Conservation (phyloP, 2,888 invertebrate species). For the Nasonia oneida region DNA sequence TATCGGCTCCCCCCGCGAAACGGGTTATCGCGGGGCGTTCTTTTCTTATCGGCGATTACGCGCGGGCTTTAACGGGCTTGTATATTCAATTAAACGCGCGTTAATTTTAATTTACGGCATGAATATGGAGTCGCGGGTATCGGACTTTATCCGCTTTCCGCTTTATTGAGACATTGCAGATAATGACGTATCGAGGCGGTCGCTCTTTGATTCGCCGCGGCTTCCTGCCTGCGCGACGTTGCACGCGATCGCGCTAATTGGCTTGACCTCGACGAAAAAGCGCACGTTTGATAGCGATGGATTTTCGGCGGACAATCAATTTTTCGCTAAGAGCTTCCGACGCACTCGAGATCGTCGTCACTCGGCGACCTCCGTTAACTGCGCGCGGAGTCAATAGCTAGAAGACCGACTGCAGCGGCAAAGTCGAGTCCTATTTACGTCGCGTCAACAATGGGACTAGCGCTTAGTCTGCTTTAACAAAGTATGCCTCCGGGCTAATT, state of each 20-base stretch:
- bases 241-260: too few species aligned
- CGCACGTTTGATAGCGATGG: background rate
- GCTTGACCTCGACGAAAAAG: too few species aligned
- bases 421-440: constrained; percentile 38
- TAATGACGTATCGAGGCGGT: background rate
- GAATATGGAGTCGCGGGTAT: constrained; percentile 8
- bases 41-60: constrained; percentile 25
- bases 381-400: background rate
- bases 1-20: background rate
- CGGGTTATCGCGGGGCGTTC: background rate
- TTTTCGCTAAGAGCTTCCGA: background rate
- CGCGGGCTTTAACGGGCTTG: background rate
- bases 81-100: constrained; percentile 29
- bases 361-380: background rate
- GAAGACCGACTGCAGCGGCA: background rate
- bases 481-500: background rate
- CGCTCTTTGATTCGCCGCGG: background rate
- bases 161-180: background rate
- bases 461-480: constrained; percentile 9
- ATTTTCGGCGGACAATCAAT: background rate
- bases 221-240: background rate
- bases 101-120: constrained; percentile 36
- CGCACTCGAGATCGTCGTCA: background rate
- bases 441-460: constrained; percentile 25
- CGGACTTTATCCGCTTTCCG: too few species aligned